Conservation (phyloP, 2,797 vertebrate genomes). For the Trichosurus vulpecula region DNA sequence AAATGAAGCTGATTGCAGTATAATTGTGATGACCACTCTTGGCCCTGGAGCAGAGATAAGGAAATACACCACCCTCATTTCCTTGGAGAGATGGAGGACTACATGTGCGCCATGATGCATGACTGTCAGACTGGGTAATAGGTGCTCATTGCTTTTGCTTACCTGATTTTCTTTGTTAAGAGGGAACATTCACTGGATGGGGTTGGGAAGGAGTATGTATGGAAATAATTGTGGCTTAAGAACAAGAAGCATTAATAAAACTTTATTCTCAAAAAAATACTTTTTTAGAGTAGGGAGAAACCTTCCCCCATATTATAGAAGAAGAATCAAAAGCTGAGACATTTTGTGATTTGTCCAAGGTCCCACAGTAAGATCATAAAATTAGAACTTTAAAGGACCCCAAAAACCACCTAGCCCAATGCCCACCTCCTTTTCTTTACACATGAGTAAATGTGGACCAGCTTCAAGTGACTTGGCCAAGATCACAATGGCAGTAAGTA, state of each 20-base stretch:
- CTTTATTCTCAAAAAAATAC: background rate
- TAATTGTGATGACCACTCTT: background rate
- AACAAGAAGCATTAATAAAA: background rate
- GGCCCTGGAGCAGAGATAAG: fast-evolving
- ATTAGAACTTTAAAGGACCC: background rate
- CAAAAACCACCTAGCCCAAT: background rate
- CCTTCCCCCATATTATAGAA: background rate
- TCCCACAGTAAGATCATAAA: background rate
- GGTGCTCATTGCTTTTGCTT: background rate
- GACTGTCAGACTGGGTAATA: background rate
- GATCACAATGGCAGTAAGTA: background rate
- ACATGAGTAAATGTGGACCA: background rate
- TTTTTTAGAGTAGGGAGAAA: background rate
- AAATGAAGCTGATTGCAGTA: background rate
- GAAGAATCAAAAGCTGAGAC: background rate
- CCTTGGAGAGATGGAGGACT: background rate
- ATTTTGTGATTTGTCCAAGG: background rate
- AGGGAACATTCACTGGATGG: background rate
- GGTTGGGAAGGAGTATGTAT: background rate
- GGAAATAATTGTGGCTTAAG: background rate
- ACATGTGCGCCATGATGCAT: background rate
- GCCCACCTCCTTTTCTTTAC: background rate
- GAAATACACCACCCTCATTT: background rate
- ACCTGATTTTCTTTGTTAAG: background rate
- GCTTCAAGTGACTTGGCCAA: background rate